Percentiles rank a stretch among this genome's conserved stretches.
phyloP scores from a whole-genome alignment of 2,888 invertebrate species.

The Thymelicus lineola region DNA sequence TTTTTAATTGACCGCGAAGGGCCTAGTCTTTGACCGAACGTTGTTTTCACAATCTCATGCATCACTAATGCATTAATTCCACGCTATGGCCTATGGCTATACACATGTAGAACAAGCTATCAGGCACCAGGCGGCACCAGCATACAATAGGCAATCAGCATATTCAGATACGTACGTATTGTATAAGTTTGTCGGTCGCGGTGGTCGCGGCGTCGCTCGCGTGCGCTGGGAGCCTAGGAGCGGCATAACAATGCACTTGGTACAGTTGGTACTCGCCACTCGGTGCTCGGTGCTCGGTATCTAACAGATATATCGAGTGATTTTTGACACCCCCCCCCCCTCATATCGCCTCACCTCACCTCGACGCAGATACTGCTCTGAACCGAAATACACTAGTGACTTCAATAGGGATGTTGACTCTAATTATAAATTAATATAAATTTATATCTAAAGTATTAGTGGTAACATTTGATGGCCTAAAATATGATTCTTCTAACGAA shows the following conservation, averaged over 20 bases:
- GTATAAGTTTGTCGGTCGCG: background rate
- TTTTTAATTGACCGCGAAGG: no score
- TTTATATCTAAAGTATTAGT: no score
- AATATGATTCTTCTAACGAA: no score
- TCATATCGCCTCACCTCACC: background rate
- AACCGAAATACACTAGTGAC: constrained; percentile 2
- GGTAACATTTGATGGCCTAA: no score
- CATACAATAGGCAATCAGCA: constrained; percentile 33
- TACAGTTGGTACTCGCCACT: no score
- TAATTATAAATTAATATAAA: no score
- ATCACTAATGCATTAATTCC: constrained; percentile 1
- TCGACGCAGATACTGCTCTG: constrained; percentile 6
- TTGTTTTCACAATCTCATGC: no score
- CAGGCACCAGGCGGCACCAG: no score
- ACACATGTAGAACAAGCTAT: background rate
- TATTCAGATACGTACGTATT: constrained; percentile 24
- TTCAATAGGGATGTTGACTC: no score
- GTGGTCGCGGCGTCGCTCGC: no score
- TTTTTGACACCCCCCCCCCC: constrained; percentile 24
- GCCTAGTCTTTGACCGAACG: no score
- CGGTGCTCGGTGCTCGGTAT: no score
- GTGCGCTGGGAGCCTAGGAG: constrained; percentile 2
- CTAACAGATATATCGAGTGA: constrained; percentile 27
- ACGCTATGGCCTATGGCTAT: background rate
- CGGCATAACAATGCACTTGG: constrained; percentile 15